Evolutionary conservation across 2,888 invertebrate genomes (phyloP).

Genomic region (Malacosoma neustria): DNA sequence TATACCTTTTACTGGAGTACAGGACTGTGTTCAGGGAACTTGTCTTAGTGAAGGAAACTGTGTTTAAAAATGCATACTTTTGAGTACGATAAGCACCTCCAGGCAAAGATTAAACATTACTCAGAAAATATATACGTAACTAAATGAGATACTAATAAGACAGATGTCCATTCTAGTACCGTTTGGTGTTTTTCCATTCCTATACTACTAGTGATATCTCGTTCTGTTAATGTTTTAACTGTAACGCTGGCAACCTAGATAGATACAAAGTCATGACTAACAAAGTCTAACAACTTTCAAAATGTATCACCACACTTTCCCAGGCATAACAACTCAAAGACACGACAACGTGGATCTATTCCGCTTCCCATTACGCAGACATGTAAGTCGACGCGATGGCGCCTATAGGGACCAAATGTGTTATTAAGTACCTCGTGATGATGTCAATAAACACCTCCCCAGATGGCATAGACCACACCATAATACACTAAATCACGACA

Average conservation of each 20-base stretch:
- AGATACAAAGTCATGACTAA: not conserved
- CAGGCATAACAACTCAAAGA: slow-evolving; percentile 12
- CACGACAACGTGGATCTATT: not conserved
- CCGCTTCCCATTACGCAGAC: not conserved
- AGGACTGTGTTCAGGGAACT: too few species aligned
- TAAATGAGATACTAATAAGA: too few species aligned
- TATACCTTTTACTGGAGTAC: too few species aligned
- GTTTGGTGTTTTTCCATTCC: not conserved
- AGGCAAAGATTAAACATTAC: too few species aligned
- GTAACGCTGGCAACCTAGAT: not conserved
- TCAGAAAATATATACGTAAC: too few species aligned
- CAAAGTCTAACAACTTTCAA: not conserved
- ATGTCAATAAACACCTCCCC: slow-evolving; percentile 68
- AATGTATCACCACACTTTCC: not conserved
- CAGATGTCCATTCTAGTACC: not conserved
- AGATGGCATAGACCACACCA: slow-evolving; percentile 69
- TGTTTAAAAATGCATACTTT: too few species aligned
- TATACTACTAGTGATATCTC: too few species aligned
- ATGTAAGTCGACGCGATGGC: not conserved
- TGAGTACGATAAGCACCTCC: too few species aligned
- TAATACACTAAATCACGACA: slow-evolving; percentile 63
- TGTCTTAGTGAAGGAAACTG: too few species aligned
- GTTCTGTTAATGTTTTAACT: too few species aligned
- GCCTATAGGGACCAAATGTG: slow-evolving; percentile 1
- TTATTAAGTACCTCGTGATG: slow-evolving; percentile 52